A percentile compares a stretch with the other conserved stretches of the same genome.
phyloP scores from a whole-genome alignment of 2,113 vertebrate species.

The Galeopterus variegatus region DNA sequence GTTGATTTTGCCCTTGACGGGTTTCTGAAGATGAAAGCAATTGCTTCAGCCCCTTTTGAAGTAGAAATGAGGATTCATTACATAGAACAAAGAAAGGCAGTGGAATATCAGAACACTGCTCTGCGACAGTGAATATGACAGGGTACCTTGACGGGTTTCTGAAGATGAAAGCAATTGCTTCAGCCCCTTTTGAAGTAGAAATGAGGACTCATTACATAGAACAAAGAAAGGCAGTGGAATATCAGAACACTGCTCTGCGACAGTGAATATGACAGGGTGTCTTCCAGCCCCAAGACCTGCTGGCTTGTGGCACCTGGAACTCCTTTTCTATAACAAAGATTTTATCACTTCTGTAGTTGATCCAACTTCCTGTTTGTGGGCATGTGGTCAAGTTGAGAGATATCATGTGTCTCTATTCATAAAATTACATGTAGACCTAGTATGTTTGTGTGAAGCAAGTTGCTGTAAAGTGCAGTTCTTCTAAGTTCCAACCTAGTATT shows the following conservation, averaged over 20 bases:
- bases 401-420: too few species aligned
- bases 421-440: neutral
- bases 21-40: conserved; percentile 42
- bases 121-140: neutral
- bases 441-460: neutral
- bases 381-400: neutral
- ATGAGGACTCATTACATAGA: neutral
- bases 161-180: neutral
- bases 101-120: neutral
- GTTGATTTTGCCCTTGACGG: neutral
- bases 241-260: neutral
- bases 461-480: neutral
- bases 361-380: neutral
- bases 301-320: neutral
- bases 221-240: neutral
- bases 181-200: neutral
- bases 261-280: too few species aligned
- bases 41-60: neutral
- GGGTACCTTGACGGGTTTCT: neutral
- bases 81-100: neutral
- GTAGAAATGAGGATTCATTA: neutral
- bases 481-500: neutral
- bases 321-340: neutral
- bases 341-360: neutral
- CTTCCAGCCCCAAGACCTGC: neutral